Conservation (phyloP, 2,888 invertebrate genomes). For the Ochropleura leucogaster region DNA sequence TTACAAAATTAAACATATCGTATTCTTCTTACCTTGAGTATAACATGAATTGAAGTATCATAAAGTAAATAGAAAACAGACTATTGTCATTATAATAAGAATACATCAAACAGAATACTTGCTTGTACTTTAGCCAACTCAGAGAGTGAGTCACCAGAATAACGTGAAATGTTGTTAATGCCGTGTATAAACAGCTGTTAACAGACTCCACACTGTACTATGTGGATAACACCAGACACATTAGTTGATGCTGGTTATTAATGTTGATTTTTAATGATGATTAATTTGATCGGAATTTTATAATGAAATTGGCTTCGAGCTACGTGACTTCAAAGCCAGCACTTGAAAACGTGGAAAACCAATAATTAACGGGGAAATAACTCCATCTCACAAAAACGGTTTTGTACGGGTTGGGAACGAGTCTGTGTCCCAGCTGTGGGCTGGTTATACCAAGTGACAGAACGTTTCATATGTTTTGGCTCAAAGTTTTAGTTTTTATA, state of each 20-base stretch:
- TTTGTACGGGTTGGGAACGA: too few relatives aligned
- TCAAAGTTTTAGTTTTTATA: not conserved
- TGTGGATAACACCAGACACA: not conserved
- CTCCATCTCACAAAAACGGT: not conserved
- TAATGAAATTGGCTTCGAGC: not conserved
- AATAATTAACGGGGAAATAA: too few relatives aligned
- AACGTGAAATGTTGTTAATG: constrained; percentile 1
- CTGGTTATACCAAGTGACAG: not conserved
- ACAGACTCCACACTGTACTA: not conserved
- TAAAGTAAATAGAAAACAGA: constrained; percentile 30
- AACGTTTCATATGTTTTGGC: not conserved
- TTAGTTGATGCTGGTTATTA: not conserved
- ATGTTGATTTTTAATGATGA: not conserved
- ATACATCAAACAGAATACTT: constrained; percentile 23
- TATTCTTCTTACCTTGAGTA: not conserved
- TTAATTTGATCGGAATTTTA: not conserved
- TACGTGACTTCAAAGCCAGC: not conserved
- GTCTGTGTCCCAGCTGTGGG: not conserved
- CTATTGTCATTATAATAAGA: constrained; percentile 13
- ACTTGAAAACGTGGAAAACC: too few relatives aligned
- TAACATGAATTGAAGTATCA: not conserved
- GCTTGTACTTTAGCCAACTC: not conserved
- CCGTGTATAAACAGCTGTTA: constrained; percentile 28
- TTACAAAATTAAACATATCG: not conserved
- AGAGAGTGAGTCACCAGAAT: constrained; percentile 39